These are phyloP conservation scores for Okapia johnstoni DNA, from an alignment of 2,113 vertebrate species.

Conservation along the genomic window DNA sequence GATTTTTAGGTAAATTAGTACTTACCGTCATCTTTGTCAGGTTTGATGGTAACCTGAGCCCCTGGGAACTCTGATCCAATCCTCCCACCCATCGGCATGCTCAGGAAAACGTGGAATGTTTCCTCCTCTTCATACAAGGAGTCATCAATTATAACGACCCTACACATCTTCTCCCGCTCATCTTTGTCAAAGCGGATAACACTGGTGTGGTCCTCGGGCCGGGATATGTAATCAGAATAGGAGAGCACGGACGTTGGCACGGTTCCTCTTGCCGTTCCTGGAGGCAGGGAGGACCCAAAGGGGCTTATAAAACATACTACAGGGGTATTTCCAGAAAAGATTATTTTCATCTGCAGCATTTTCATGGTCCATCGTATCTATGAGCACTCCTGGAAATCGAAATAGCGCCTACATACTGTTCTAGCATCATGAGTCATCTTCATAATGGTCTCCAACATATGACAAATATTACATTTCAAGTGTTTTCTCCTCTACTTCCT, in stretches of 20 bases:
- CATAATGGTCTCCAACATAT: neutral
- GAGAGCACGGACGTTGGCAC: constrained; percentile 90
- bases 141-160: constrained; percentile 91
- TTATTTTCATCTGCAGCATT: neutral
- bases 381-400: neutral
- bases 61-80: constrained; percentile 85
- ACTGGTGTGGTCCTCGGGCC: constrained; percentile 90
- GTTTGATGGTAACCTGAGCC: constrained; percentile 84
- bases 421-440: neutral
- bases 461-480: neutral
- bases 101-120: constrained; percentile 90
- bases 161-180: constrained; percentile 87
- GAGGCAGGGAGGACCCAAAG: constrained; percentile 11
- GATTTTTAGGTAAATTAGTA: neutral
- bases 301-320: neutral
- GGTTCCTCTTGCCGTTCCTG: constrained; percentile 92
- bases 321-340: neutral
- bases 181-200: constrained; percentile 90
- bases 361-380: too few relatives aligned
- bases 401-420: neutral
- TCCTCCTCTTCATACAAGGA: constrained; percentile 91
- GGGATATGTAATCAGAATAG: constrained; percentile 95
- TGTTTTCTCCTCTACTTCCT: neutral
- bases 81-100: constrained; percentile 90
- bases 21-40: constrained; percentile 92